Conservation (phyloP, 2,113 vertebrate genomes). For the Porphyrio hochstetteri region DNA sequence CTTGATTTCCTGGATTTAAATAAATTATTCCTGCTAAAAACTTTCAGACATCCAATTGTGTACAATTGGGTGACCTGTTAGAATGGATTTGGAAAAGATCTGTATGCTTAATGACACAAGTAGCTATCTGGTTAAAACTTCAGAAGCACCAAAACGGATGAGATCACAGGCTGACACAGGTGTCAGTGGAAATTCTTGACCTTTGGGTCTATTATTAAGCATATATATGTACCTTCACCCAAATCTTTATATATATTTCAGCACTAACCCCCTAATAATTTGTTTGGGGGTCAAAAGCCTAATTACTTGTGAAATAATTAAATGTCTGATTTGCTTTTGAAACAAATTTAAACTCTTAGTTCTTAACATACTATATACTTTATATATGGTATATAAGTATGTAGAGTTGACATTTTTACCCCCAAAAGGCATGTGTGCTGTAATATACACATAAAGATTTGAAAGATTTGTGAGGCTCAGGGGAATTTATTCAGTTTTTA, state of each 20-base stretch:
- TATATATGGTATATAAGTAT: not conserved
- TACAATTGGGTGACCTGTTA: not conserved
- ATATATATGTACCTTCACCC: not conserved
- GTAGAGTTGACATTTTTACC: not conserved
- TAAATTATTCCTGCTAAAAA: not conserved
- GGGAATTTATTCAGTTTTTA: not conserved
- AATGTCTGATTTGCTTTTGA: not conserved
- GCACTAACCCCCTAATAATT: not conserved
- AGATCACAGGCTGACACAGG: not conserved
- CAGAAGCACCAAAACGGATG: not conserved
- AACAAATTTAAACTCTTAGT: not conserved
- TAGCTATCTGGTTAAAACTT: not conserved
- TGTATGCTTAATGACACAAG: not conserved
- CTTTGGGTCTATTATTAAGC: not conserved
- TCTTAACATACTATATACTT: not conserved
- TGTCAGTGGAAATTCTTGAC: not conserved
- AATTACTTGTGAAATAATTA: not conserved
- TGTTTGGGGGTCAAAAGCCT: not conserved
- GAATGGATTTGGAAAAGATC: not conserved
- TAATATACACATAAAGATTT: not conserved
- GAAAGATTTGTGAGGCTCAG: not conserved
- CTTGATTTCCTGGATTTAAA: not conserved
- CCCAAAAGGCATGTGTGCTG: not conserved
- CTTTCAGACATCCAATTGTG: not conserved
- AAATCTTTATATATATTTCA: not conserved